Conservation (phyloP, 2,113 vertebrate genomes). For the Podarcis raffonei region DNA sequence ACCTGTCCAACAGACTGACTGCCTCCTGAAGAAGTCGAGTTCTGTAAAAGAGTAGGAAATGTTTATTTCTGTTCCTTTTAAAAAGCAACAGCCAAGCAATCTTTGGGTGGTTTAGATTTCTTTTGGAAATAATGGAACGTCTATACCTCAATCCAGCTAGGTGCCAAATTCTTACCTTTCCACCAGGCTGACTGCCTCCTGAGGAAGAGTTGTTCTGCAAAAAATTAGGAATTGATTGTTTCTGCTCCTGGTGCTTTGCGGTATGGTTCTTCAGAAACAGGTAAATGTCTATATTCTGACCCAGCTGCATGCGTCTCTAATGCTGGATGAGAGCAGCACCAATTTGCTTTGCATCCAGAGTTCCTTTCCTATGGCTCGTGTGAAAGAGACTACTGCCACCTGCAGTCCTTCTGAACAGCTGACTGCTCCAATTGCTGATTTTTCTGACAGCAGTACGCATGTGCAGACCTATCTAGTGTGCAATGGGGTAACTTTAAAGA, state of each 20-base stretch:
- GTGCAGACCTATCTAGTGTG: neutral
- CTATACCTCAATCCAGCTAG: neutral
- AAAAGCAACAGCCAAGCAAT: neutral
- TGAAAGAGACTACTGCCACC: neutral
- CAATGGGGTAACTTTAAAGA: neutral
- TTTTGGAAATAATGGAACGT: neutral
- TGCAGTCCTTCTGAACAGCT: neutral
- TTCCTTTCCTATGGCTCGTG: neutral
- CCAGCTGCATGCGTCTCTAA: neutral
- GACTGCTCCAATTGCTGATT: neutral
- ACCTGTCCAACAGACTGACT: slow-evolving; percentile 13
- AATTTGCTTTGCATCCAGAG: neutral
- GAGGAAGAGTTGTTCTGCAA: slow-evolving; percentile 9
- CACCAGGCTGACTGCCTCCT: neutral
- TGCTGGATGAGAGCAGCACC: neutral
- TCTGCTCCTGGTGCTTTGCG: neutral
- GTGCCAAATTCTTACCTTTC: neutral
- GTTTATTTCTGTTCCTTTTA: neutral
- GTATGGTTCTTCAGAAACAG: neutral
- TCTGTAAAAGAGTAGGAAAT: neutral
- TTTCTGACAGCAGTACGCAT: neutral
- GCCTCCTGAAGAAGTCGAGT: slow-evolving; percentile 8
- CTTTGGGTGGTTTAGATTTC: neutral
- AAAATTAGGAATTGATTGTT: neutral
- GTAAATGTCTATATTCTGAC: neutral